Percentiles rank a stretch among this genome's conserved stretches.
These are phyloP conservation scores for Colinus virginianus DNA, from an alignment of 2,113 vertebrate genomes.

Conservation along the genomic window DNA sequence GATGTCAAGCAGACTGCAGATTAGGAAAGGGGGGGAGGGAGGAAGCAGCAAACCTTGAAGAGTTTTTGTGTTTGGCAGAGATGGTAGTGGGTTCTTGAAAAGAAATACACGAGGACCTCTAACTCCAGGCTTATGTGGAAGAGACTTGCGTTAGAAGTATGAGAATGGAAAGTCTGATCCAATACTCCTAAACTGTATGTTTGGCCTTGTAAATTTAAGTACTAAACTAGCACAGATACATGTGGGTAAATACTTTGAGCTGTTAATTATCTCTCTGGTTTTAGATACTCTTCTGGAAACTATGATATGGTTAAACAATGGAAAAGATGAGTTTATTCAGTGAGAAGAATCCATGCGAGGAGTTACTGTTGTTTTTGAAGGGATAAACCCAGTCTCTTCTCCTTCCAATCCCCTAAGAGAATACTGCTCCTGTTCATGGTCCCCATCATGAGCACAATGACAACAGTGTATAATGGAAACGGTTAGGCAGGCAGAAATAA, in stretches of 20 bases:
- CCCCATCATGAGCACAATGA: not conserved
- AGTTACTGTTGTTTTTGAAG: not conserved
- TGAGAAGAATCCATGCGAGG: not conserved
- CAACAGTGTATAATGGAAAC: rapidly evolving
- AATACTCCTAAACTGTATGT: not conserved
- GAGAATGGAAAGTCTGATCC: not conserved
- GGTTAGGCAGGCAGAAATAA: not conserved
- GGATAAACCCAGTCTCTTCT: not conserved
- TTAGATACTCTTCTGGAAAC: not conserved
- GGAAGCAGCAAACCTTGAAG: not conserved
- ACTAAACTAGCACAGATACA: not conserved
- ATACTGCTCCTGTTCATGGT: not conserved
- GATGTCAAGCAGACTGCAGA: not conserved
- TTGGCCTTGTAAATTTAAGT: not conserved
- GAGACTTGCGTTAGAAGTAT: not conserved
- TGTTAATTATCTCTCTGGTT: not conserved
- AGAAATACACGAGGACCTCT: not conserved
- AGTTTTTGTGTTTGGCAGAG: not conserved
- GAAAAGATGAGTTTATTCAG: not conserved
- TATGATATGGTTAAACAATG: not conserved
- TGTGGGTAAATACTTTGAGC: not conserved
- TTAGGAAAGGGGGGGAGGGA: not conserved
- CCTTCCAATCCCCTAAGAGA: not conserved
- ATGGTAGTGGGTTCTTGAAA: not conserved
- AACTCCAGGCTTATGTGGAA: not conserved